These are phyloP conservation scores for Papilio aristodemus DNA, from an alignment of 1,140 invertebrate species.

Conservation along the genomic window DNA sequence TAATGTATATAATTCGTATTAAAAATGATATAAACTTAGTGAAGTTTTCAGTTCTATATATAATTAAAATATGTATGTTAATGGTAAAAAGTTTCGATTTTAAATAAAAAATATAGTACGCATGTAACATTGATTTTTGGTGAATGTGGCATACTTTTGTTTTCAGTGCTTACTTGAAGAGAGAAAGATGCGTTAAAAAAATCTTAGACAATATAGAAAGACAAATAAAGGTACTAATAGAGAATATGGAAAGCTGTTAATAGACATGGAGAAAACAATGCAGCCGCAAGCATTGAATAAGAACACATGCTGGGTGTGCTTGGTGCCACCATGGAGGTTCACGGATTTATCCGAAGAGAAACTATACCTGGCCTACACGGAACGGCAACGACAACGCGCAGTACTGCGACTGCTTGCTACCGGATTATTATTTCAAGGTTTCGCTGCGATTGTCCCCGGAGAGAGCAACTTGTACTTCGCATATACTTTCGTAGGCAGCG, in stretches of 20 bases:
- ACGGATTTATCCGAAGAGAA: conserved; percentile 84
- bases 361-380: conserved; percentile 88
- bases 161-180: not conserved
- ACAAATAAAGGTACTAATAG: conserved; percentile 17
- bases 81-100: not conserved
- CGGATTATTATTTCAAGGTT: conserved; percentile 85
- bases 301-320: conserved; percentile 51
- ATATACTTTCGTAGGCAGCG: conserved; percentile 78
- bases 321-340: conserved; percentile 70
- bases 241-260: conserved; percentile 35
- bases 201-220: not conserved
- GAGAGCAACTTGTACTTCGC: conserved; percentile 79
- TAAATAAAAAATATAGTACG: not conserved
- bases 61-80: too few species aligned
- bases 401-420: conserved; percentile 87
- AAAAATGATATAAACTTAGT: too few species aligned
- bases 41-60: too few species aligned
- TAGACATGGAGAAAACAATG: conserved; percentile 65
- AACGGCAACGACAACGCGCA: conserved; percentile 88
- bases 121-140: not conserved
- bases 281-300: conserved; percentile 48
- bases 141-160: not conserved
- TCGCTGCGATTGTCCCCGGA: conserved; percentile 82
- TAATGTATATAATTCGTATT: too few species aligned
- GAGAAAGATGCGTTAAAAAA: conserved; percentile 17